Conservation (phyloP, 2,888 invertebrate species). For the Cosmia trapezina region DNA sequence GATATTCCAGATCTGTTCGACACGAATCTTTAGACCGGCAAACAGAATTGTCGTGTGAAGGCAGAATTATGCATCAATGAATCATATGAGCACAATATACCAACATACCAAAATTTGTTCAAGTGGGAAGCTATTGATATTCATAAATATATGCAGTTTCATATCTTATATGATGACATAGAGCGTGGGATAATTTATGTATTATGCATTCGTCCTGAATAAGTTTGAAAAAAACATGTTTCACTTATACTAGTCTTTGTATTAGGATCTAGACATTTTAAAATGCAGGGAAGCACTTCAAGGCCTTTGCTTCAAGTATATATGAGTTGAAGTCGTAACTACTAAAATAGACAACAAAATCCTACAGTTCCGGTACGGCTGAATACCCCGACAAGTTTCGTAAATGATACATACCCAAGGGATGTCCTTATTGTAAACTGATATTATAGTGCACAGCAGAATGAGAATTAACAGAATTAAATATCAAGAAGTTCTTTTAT, state of each 20-base stretch:
- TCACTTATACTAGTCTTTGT: background rate
- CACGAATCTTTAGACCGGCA: conserved; percentile 31
- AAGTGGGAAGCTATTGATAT: conserved; percentile 47
- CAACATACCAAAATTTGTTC: conserved; percentile 18
- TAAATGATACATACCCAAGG: background rate
- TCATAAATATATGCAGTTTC: conserved; percentile 30
- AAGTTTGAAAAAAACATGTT: conserved; percentile 16
- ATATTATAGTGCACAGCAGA: background rate
- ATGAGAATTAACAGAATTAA: background rate
- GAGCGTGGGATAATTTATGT: conserved; percentile 23
- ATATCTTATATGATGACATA: conserved; percentile 14
- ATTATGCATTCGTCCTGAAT: conserved; percentile 25
- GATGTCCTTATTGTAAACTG: background rate
- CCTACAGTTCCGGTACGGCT: background rate
- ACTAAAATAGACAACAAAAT: conserved; percentile 13
- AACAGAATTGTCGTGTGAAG: conserved; percentile 19
- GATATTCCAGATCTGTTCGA: conserved; percentile 30
- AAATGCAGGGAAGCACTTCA: conserved; percentile 9
- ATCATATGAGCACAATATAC: conserved; percentile 28
- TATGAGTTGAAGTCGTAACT: background rate
- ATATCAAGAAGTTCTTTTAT: background rate
- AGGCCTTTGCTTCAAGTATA: conserved; percentile 15
- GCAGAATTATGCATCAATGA: conserved; percentile 4
- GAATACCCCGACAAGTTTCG: background rate
- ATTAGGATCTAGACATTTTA: background rate